Percentiles rank a stretch among this genome's conserved stretches.
These are phyloP conservation scores for Bombycilla garrulus DNA, from an alignment of 2,113 vertebrate genomes.

Conservation along the genomic window DNA sequence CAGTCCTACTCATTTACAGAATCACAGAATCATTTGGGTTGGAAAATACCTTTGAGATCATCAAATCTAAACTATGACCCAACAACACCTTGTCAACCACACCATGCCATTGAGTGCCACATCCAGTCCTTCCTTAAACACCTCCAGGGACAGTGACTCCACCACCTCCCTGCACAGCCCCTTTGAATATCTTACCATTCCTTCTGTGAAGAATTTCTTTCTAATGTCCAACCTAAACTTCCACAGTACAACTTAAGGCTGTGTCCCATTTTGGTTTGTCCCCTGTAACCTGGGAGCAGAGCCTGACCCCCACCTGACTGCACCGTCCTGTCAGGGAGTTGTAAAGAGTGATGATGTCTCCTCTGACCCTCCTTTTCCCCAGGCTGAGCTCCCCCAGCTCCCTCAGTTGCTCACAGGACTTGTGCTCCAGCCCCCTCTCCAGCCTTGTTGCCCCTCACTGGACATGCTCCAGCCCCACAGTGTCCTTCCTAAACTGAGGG, in stretches of 20 bases:
- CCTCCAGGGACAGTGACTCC: neutral
- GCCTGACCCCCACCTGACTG: neutral
- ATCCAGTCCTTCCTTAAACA: neutral
- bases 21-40: neutral
- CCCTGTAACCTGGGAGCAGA: neutral
- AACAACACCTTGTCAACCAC: neutral
- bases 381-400: neutral
- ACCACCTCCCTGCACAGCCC: neutral
- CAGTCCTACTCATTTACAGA: accelerated
- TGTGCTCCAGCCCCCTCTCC: neutral
- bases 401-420: neutral
- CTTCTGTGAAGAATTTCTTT: neutral
- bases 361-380: neutral
- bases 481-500: neutral
- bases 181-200: neutral
- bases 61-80: neutral
- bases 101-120: neutral
- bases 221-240: neutral
- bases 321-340: too few species aligned
- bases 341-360: too few species aligned
- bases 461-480: neutral
- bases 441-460: neutral
- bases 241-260: neutral
- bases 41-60: neutral
- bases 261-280: neutral